These are phyloP conservation scores for Phoxinus phoxinus DNA, from an alignment of 2,113 vertebrate species.

Conservation along the genomic window DNA sequence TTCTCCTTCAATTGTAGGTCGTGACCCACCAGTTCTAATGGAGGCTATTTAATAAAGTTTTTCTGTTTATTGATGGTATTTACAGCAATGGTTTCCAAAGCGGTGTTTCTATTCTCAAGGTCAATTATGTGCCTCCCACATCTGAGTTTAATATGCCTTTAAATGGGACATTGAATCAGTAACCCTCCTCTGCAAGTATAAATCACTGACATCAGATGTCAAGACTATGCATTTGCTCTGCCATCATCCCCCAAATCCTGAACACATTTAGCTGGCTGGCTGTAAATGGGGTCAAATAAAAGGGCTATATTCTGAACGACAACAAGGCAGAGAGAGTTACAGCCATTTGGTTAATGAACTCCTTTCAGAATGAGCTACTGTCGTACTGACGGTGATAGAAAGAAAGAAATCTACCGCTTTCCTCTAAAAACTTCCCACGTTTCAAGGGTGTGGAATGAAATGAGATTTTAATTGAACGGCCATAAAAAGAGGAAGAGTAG, in stretches of 20 bases:
- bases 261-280: background rate
- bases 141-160: background rate
- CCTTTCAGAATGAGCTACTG: background rate
- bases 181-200: background rate
- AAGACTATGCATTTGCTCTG: background rate
- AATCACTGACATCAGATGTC: conserved; percentile 29
- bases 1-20: background rate
- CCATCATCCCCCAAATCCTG: background rate
- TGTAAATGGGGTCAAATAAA: conserved; percentile 23
- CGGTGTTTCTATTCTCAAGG: background rate
- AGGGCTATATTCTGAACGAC: conserved; percentile 1
- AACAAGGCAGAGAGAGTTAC: conserved; percentile 18
- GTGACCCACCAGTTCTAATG: background rate
- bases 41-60: background rate
- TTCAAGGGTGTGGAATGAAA: conserved; percentile 17
- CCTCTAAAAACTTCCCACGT: conserved; percentile 29
- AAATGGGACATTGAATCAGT: conserved; percentile 14
- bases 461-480: conserved; percentile 46
- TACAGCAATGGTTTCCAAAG: background rate
- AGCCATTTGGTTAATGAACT: conserved; percentile 45
- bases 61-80: conserved; percentile 1
- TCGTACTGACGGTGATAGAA: background rate
- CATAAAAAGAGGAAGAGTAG: conserved; percentile 26
- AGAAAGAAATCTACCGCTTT: background rate
- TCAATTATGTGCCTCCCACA: background rate